Evolutionary conservation across 2,113 vertebrate genomes (phyloP).

Genomic region (Apaloderma vittatum): DNA sequence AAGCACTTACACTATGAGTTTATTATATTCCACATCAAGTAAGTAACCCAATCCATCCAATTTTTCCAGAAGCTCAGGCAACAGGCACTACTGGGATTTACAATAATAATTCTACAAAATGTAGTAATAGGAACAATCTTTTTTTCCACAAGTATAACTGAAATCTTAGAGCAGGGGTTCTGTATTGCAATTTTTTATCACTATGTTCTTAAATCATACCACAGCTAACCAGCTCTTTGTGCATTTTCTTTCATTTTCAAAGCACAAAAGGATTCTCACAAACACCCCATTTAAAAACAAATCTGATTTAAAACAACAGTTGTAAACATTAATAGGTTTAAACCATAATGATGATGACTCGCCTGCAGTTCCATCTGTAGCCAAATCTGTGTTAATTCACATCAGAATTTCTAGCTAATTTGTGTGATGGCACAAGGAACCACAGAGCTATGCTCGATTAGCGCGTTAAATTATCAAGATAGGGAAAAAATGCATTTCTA

Average conservation of each 20-base stretch:
- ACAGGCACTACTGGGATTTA: not conserved
- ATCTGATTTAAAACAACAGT: not conserved
- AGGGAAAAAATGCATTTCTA: not conserved
- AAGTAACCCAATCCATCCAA: not conserved
- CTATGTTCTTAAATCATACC: not conserved
- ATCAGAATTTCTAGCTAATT: not conserved
- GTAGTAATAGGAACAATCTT: not conserved
- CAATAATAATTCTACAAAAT: not conserved
- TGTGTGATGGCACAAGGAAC: not conserved
- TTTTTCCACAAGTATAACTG: not conserved
- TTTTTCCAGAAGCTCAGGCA: not conserved
- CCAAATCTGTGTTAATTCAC: constrained; percentile 25
- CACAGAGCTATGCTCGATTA: not conserved
- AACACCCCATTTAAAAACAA: not conserved
- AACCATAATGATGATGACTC: not conserved
- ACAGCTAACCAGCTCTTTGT: not conserved
- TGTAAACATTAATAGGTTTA: constrained; percentile 11
- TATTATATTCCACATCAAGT: not conserved
- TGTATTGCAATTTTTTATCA: accelerated
- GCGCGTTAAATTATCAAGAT: not conserved
- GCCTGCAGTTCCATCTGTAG: not conserved
- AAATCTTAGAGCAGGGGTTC: not conserved
- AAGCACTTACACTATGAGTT: not conserved
- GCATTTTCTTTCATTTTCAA: not conserved
- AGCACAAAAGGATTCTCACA: not conserved